These are phyloP conservation scores for Scolanthus callimorphus DNA, from an alignment of 92 coral and sea anemone genomes.

Conservation along the genomic window DNA sequence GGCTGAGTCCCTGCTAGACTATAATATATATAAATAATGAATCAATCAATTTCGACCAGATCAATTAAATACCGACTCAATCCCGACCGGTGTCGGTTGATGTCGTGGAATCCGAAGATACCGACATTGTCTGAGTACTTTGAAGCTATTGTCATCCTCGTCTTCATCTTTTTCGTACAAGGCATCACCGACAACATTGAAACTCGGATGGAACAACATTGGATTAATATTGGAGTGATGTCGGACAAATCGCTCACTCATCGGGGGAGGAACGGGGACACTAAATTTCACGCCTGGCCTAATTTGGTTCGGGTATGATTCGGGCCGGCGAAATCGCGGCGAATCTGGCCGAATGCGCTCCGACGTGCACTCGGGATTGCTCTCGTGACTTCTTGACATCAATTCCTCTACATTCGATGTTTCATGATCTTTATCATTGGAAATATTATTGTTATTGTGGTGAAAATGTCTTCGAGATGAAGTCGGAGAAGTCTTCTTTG, in stretches of 20 bases:
- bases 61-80: neutral
- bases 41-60: neutral
- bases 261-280: neutral
- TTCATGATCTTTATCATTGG: too few species aligned
- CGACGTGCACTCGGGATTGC: neutral
- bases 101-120: constrained; percentile 18
- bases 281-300: neutral
- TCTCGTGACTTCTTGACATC: too few species aligned
- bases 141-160: constrained; percentile 15
- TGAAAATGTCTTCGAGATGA: too few species aligned
- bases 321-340: neutral
- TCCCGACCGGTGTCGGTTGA: neutral
- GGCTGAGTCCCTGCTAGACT: too few species aligned
- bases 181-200: constrained; percentile 4
- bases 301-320: too few species aligned
- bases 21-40: too few species aligned
- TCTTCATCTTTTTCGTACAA: constrained; percentile 4
- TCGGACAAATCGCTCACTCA: neutral
- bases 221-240: constrained; percentile 6
- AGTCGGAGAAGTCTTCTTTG: too few species aligned
- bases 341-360: neutral
- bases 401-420: too few species aligned
- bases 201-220: constrained; percentile 34
- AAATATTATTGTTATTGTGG: too few species aligned
- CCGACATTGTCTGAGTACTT: constrained; percentile 20